Conservation (phyloP, 2,888 invertebrate genomes). For the Amaurobius ferox region DNA sequence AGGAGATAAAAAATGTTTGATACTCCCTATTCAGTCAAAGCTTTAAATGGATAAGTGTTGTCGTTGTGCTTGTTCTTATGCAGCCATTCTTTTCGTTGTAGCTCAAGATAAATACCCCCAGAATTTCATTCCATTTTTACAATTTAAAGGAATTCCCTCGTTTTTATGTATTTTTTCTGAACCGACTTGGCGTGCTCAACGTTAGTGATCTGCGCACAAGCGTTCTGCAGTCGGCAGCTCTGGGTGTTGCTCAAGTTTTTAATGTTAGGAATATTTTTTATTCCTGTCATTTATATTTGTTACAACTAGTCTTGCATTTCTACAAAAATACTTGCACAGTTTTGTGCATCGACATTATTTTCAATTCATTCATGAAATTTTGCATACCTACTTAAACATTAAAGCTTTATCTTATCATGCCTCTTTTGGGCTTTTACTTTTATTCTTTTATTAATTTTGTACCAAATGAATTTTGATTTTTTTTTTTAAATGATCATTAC, state of each 20-base stretch:
- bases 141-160: constrained; percentile 12
- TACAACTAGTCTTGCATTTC: constrained; percentile 64
- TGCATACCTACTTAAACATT: constrained; percentile 48
- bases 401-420: constrained; percentile 67
- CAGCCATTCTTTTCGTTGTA: constrained; percentile 55
- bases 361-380: constrained; percentile 23
- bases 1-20: constrained; percentile 8
- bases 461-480: constrained; percentile 52
- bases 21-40: constrained; percentile 42
- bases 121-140: constrained; percentile 52
- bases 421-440: constrained; percentile 60
- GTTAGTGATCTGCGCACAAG: constrained; percentile 32
- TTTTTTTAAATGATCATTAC: constrained; percentile 20
- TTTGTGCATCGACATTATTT: constrained; percentile 48
- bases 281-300: constrained; percentile 61
- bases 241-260: constrained; percentile 69
- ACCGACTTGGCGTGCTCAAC: constrained; percentile 56
- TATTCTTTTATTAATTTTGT: constrained; percentile 42
- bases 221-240: constrained; percentile 57
- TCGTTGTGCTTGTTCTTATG: constrained; percentile 50
- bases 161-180: constrained; percentile 29
- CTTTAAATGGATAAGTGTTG: constrained; percentile 66
- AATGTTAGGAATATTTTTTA: constrained; percentile 59
- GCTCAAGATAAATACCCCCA: constrained; percentile 45
- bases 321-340: constrained; percentile 13